Percentiles rank a stretch among this genome's conserved stretches.
phyloP scores from a whole-genome alignment of 2,888 invertebrate species.

The Saturnia pavonia region DNA sequence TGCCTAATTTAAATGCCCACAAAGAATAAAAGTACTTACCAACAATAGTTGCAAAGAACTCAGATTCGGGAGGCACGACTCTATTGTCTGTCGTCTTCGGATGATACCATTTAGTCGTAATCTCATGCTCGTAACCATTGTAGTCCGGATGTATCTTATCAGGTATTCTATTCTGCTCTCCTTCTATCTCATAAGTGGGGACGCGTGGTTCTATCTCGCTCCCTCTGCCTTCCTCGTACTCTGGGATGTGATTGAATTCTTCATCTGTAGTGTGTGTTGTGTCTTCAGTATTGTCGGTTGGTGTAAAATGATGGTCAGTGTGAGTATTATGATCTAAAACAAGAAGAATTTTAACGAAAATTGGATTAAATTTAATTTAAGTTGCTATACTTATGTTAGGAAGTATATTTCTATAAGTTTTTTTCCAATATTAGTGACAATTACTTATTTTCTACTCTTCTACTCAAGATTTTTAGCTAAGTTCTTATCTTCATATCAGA shows the following conservation, averaged over 20 bases:
- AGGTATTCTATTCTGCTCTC: constrained; percentile 51
- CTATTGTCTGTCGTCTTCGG: constrained; percentile 74
- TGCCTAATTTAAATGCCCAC: too few relatives aligned
- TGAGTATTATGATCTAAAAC: constrained; percentile 63
- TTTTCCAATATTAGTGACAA: too few relatives aligned
- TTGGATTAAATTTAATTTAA: too few relatives aligned
- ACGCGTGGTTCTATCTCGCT: constrained; percentile 64
- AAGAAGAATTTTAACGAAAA: neutral
- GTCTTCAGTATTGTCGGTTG: constrained; percentile 63
- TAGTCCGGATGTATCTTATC: constrained; percentile 65
- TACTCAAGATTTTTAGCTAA: too few relatives aligned
- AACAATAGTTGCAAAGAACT: constrained; percentile 75
- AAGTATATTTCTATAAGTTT: too few relatives aligned
- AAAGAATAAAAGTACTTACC: constrained; percentile 49
- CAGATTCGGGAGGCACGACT: constrained; percentile 74
- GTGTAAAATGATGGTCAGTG: constrained; percentile 63
- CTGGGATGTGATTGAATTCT: constrained; percentile 67
- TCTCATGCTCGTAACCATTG: constrained; percentile 69
- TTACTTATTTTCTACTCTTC: too few relatives aligned
- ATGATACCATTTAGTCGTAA: constrained; percentile 75
- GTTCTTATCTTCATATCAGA: too few relatives aligned
- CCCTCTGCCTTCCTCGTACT: constrained; percentile 61
- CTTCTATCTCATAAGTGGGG: constrained; percentile 62
- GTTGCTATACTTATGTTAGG: too few relatives aligned
- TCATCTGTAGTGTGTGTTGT: constrained; percentile 75